Percentiles rank a stretch among this genome's conserved stretches.
phyloP scores from a whole-genome alignment of 1,140 invertebrate species.

The Listronotus bonariensis region DNA sequence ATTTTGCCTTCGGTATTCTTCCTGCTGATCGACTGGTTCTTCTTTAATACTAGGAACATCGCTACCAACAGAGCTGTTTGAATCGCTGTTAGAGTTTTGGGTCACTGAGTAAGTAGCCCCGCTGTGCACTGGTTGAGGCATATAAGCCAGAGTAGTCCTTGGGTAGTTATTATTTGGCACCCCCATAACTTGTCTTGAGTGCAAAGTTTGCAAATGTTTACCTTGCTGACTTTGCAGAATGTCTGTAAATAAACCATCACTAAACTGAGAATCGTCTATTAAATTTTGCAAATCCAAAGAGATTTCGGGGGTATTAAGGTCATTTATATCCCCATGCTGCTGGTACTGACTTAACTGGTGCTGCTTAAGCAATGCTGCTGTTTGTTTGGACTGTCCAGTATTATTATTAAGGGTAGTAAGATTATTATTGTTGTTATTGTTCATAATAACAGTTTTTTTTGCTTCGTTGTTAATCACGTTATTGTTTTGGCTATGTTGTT shows the following conservation, averaged over 20 bases:
- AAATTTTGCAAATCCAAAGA: conserved; percentile 85
- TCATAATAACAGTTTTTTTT: conserved; percentile 54
- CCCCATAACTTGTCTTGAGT: conserved; percentile 56
- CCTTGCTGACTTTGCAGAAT: conserved; percentile 69
- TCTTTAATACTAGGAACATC: conserved; percentile 76
- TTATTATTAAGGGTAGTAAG: conserved; percentile 52
- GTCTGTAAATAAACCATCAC: conserved; percentile 79
- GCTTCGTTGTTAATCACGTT: conserved; percentile 47
- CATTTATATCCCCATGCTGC: conserved; percentile 76
- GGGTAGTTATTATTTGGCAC: conserved; percentile 58
- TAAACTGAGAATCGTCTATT: conserved; percentile 86
- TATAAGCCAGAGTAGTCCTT: conserved; percentile 77
- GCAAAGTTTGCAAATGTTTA: conserved; percentile 59
- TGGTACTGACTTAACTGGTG: conserved; percentile 68
- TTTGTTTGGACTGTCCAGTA: conserved; percentile 55
- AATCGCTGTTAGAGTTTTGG: conserved; percentile 53
- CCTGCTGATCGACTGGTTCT: conserved; percentile 78
- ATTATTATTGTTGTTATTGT: conserved; percentile 56
- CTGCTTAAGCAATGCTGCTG: conserved; percentile 52
- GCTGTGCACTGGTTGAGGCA: conserved; percentile 88
- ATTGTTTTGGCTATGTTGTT: conserved; percentile 56
- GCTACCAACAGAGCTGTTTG: conserved; percentile 63
- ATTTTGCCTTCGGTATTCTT: conserved; percentile 65
- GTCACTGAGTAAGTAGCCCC: conserved; percentile 69
- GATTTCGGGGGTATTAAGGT: conserved; percentile 87